These are phyloP conservation scores for Leptinotarsa haldemani DNA, from an alignment of 2,888 invertebrate genomes.

Conservation along the genomic window DNA sequence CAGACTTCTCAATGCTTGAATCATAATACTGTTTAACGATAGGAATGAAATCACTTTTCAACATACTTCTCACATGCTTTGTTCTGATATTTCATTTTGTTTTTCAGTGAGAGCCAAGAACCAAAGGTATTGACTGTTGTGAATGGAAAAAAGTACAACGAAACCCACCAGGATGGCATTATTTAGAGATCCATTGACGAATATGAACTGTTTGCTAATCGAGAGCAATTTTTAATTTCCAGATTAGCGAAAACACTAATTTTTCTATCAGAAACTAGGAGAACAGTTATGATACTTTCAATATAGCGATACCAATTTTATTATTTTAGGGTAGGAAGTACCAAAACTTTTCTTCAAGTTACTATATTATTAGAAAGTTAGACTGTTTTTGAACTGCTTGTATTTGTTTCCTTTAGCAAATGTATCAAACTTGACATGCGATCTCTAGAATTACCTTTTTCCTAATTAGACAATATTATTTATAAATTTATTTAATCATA, in stretches of 20 bases:
- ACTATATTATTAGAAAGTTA: too few species aligned
- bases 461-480: slow-evolving; percentile 41
- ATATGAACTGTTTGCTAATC: not conserved
- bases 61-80: not conserved
- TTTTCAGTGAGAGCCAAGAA: slow-evolving; percentile 62
- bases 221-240: not conserved
- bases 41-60: too few species aligned
- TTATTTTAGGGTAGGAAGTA: too few species aligned
- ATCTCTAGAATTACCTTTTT: slow-evolving; percentile 22
- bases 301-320: too few species aligned
- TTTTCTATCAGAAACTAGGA: not conserved
- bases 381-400: too few species aligned
- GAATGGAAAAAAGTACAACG: slow-evolving; percentile 38
- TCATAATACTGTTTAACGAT: too few species aligned
- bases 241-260: not conserved
- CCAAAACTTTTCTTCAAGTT: too few species aligned
- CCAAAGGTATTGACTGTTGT: slow-evolving; percentile 55
- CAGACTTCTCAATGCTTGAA: too few species aligned
- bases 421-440: not conserved
- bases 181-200: slow-evolving; percentile 14
- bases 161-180: slow-evolving; percentile 45
- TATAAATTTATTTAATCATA: slow-evolving; percentile 39
- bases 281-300: not conserved
- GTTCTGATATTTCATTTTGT: slow-evolving; percentile 33
- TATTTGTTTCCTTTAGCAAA: too few species aligned